Evolutionary conservation across 2,797 vertebrate genomes (phyloP), one percentile per base, ranked within the genome.

Genomic region (Molothrus ater): DNA sequence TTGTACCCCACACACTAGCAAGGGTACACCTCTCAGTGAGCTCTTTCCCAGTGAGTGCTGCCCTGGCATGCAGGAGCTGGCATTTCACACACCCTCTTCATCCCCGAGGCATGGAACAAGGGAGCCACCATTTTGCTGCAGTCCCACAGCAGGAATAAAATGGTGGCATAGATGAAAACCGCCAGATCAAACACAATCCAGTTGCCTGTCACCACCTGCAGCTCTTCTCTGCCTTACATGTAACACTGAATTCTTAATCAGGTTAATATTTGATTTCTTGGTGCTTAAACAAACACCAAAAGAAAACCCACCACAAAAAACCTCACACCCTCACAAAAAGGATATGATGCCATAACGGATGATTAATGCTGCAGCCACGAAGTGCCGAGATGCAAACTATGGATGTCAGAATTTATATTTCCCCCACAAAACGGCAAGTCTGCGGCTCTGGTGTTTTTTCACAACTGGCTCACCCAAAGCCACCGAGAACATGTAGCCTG

Each of bases 81-180:
- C 79, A 48, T 94, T 96, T 95, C 91, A 89, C 88, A 95, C 61
- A 26, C 59, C 61, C 72, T 68, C 11, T 48, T 79, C 54, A 59
- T 88, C 85, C 26, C 83, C 4, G 15, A 95, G 69, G 92, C 64
- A 38, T 38, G 17, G 42, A 86, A 86, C 29, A 71, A 86, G 79
- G 13, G 17, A 94, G 53, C 87, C 94, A 92, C 97, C 96, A 97
- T 97, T 97, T 97, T 97, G 92, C 90, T 84, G 96, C 95, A 86
- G 74, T 95, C 84, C 83, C 93, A 93, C 94, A 70, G 68, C 94
- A 96, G 95, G 92, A 94, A 79, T 94, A 87, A 97, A 93, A 97
- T 96, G 94, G 96, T 97, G 96, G 96, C 87, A 89, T 8, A 95
- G 90, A 97, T 81, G 91, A 96, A 97, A 97, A 96, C 92, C 92